Evolutionary conservation across 2,888 invertebrate species (phyloP).

Genomic region (Nomada hirtipes): DNA sequence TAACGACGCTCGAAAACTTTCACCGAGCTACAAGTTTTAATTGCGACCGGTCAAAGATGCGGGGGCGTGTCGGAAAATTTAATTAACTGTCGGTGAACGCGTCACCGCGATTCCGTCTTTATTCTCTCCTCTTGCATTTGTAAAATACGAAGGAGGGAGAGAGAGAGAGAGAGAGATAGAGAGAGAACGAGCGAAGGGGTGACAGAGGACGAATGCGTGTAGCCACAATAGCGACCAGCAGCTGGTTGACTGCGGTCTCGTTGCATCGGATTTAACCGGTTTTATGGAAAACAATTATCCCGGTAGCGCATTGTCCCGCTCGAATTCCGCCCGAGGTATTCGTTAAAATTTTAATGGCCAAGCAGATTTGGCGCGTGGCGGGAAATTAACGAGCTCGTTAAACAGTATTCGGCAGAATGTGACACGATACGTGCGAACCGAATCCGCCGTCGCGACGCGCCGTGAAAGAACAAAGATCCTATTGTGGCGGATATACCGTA

Average conservation of each 20-base stretch:
- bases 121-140: not conserved
- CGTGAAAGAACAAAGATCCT: not conserved
- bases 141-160: too few relatives aligned
- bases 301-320: constrained; percentile 33
- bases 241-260: constrained; percentile 20
- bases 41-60: constrained; percentile 61
- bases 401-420: constrained; percentile 19
- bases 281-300: constrained; percentile 52
- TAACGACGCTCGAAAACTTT: constrained; percentile 40
- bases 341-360: constrained; percentile 47
- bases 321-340: constrained; percentile 50
- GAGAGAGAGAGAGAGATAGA: not conserved
- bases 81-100: constrained; percentile 57
- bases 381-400: constrained; percentile 57
- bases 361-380: constrained; percentile 44
- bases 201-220: constrained; percentile 1
- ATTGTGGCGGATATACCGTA: not conserved
- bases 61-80: constrained; percentile 61
- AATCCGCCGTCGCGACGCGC: not conserved
- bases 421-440: not conserved
- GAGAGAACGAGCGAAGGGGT: not conserved
- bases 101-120: constrained; percentile 41
- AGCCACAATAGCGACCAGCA: constrained; percentile 6
- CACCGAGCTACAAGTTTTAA: constrained; percentile 61
- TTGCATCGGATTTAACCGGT: constrained; percentile 43